These are phyloP conservation scores for Danio kyathit DNA, from an alignment of 2,797 vertebrate species.

Conservation along the genomic window DNA sequence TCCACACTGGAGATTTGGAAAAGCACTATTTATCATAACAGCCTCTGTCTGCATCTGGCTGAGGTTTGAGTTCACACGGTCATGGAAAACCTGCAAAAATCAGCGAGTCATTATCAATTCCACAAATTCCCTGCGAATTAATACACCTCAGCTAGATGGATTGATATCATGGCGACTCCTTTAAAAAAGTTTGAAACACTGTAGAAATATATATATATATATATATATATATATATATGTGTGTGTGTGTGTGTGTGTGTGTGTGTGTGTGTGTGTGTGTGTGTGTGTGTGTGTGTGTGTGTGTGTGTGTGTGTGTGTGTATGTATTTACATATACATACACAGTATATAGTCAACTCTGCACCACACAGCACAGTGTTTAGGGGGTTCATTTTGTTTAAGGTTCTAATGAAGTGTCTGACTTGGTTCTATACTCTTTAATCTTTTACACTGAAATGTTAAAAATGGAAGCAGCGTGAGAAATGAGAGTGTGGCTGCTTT, in stretches of 20 bases:
- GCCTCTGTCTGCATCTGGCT: conserved; percentile 1
- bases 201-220: too few relatives aligned
- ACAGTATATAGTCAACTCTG: too few relatives aligned
- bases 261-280: too few relatives aligned
- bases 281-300: too few relatives aligned
- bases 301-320: too few relatives aligned
- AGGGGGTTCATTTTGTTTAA: conserved; percentile 20
- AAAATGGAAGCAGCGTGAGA: conserved; percentile 33
- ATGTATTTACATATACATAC: too few relatives aligned
- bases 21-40: conserved; percentile 14
- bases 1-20: conserved; percentile 5
- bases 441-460: conserved; percentile 44
- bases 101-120: neutral
- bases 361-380: too few relatives aligned
- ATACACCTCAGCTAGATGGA: too few relatives aligned
- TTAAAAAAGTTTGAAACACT: neutral
- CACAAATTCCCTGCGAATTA: neutral
- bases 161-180: conserved; percentile 8
- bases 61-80: conserved; percentile 23
- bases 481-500: conserved; percentile 25
- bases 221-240: too few relatives aligned
- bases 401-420: conserved; percentile 15
- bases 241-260: too few relatives aligned
- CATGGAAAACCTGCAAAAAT: neutral
- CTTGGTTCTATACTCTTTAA: conserved; percentile 45